Evolutionary conservation across 2,113 vertebrate species (phyloP), one percentile per base, ranked within the genome.

Genomic region (Platysteira castanea): DNA sequence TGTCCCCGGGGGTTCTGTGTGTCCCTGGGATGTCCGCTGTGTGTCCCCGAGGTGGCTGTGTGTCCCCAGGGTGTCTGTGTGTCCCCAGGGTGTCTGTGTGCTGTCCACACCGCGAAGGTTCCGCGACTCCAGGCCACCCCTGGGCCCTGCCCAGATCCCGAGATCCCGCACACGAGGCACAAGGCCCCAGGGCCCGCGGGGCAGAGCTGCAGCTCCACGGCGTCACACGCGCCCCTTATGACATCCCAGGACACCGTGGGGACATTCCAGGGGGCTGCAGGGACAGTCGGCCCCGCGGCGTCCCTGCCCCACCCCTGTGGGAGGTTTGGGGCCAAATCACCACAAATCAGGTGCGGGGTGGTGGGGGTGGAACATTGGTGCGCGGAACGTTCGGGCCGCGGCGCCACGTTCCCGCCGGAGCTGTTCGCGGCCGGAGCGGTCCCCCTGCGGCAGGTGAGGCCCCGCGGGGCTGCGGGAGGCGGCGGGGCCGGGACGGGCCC

Each of bases 151-250:
- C 26, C 5, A 22, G 6, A n/a, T 8, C 41, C 63, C 42, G 0
- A 13, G 8, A 24, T 18, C n/a, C 65, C 1, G 12, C 46, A 5
- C 27, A 4, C 3, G 0, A 1, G 20, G 23, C 61, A 22, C 12
- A 1, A 0, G 7, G 47, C 24, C 20, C 11, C 21, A 7, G 9
- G 11, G 5, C 24, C 9, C 9, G 5, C 9, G 0, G 2, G 24
- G 42, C 31, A 61, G 15, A 15, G 4, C 22, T 9, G 71, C 22
- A 24, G 7, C 44, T 15, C 56, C 31, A 1, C 2, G 44, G 26
- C 3, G 0, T 9, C 61, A 17, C 3, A 2, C 18, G 2, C 1
- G 0, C 37, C 20, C 2, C 0, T 49, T 20, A 1, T 2, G 28
- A 27, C 61, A 15, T 2, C 44, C 27, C 28, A 26, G 41, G 4